Percentiles rank a stretch among this genome's conserved stretches.
Conservation (phyloP, 2,113 vertebrate species). For the Anguilla japonica region DNA sequence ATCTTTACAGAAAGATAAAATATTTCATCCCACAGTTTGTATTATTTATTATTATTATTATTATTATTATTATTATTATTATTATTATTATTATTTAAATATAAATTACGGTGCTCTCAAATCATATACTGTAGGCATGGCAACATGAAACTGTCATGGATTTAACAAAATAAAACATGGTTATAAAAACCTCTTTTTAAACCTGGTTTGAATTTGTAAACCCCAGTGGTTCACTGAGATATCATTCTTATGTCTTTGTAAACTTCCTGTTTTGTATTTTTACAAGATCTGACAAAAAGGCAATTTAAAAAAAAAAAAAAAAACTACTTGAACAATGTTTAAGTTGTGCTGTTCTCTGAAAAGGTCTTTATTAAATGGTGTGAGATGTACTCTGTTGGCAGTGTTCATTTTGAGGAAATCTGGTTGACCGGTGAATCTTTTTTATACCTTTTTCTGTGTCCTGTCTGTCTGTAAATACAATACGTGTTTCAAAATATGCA, state of each 20-base stretch:
- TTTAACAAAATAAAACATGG: conserved; percentile 9
- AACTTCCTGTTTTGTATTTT: conserved; percentile 48
- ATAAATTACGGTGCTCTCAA: conserved; percentile 51
- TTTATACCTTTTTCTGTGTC: conserved; percentile 43
- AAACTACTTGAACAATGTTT: conserved; percentile 31
- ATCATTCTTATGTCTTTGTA: conserved; percentile 41
- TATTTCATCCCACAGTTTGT: not conserved
- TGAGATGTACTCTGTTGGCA: conserved; percentile 27
- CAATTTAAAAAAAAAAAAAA: conserved; percentile 45
- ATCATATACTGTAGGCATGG: conserved; percentile 21
- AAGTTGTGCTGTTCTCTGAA: conserved; percentile 18
- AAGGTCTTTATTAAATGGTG: conserved; percentile 22
- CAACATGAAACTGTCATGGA: conserved; percentile 34
- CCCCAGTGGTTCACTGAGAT: conserved; percentile 26
- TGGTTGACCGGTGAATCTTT: conserved; percentile 28
- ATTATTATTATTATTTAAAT: conserved; percentile 27
- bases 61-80: conserved; percentile 36
- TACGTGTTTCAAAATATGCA: conserved; percentile 48
- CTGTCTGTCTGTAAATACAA: conserved; percentile 52
- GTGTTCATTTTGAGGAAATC: conserved; percentile 29
- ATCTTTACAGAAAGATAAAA: not conserved
- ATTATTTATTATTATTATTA: too few species aligned
- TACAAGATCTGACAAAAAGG: conserved; percentile 27
- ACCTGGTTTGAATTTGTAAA: conserved; percentile 30
- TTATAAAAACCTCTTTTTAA: conserved; percentile 39